Evolutionary conservation across 2,797 vertebrate genomes (phyloP).

Genomic region (Masticophis lateralis): DNA sequence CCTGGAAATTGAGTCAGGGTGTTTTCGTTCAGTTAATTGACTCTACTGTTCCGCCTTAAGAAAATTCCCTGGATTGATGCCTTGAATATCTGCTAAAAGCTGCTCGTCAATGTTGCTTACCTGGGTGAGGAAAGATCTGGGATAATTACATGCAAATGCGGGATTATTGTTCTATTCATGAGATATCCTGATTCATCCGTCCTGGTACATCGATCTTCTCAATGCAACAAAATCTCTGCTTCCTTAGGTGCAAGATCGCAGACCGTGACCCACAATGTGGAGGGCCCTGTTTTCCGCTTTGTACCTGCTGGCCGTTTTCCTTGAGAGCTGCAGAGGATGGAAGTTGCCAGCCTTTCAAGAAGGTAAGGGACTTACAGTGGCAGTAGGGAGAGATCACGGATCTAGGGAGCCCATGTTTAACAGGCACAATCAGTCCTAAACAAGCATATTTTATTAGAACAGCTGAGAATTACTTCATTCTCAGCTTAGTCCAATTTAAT

Average conservation of each 20-base stretch:
- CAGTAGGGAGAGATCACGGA: neutral
- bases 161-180: neutral
- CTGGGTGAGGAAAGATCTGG: neutral
- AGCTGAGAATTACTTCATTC: too few species aligned
- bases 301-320: slow-evolving; percentile 50
- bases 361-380: slow-evolving; percentile 51
- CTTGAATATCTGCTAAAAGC: neutral
- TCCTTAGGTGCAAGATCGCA: slow-evolving; percentile 46
- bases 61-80: neutral
- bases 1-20: neutral
- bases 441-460: too few species aligned
- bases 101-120: neutral
- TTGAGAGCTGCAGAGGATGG: slow-evolving; percentile 48
- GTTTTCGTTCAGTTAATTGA: neutral
- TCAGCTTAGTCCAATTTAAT: too few species aligned
- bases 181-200: neutral
- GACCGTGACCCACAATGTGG: slow-evolving; percentile 55
- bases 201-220: neutral
- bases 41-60: neutral
- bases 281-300: slow-evolving; percentile 51
- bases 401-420: neutral
- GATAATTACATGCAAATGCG: neutral
- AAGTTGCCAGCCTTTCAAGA: neutral
- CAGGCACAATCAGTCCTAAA: too few species aligned
- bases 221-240: neutral